Percentiles rank a stretch among this genome's conserved stretches.
Conservation (phyloP, 2,888 invertebrate genomes). For the Ischnura elegans region DNA sequence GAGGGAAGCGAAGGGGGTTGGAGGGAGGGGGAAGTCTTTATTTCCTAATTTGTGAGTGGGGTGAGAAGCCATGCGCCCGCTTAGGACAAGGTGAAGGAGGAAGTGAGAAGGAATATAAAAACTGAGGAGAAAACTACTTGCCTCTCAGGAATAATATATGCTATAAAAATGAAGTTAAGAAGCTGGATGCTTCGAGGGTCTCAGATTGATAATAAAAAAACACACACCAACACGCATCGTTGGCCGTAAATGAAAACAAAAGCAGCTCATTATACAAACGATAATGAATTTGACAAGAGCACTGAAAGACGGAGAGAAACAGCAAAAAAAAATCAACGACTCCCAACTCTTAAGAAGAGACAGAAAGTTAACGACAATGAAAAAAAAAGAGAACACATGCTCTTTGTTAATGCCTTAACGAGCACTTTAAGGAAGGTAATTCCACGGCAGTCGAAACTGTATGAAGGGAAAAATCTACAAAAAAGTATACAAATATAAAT, state of each 20-base stretch:
- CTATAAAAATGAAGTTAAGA: slow-evolving; percentile 5
- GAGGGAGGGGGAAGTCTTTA: background rate
- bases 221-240: background rate
- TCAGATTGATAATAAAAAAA: slow-evolving; percentile 56
- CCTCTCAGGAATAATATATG: background rate
- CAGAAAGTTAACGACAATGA: background rate
- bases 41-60: slow-evolving; percentile 48
- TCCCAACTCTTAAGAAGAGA: background rate
- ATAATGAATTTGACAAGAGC: slow-evolving; percentile 49
- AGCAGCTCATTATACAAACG: slow-evolving; percentile 45
- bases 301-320: background rate
- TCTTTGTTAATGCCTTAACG: slow-evolving; percentile 32
- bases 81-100: background rate
- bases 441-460: slow-evolving; percentile 9
- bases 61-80: slow-evolving; percentile 9
- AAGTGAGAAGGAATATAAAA: background rate
- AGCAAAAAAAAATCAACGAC: background rate
- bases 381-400: slow-evolving; percentile 27
- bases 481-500: slow-evolving; percentile 38
- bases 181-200: slow-evolving; percentile 12
- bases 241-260: slow-evolving; percentile 47
- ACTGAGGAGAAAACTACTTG: background rate
- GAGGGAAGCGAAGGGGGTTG: background rate
- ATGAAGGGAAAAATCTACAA: too few relatives aligned
- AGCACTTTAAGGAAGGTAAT: slow-evolving; percentile 47